Evolutionary conservation across 2,797 vertebrate species (phyloP).

Genomic region (Sebastes baramenuke): DNA sequence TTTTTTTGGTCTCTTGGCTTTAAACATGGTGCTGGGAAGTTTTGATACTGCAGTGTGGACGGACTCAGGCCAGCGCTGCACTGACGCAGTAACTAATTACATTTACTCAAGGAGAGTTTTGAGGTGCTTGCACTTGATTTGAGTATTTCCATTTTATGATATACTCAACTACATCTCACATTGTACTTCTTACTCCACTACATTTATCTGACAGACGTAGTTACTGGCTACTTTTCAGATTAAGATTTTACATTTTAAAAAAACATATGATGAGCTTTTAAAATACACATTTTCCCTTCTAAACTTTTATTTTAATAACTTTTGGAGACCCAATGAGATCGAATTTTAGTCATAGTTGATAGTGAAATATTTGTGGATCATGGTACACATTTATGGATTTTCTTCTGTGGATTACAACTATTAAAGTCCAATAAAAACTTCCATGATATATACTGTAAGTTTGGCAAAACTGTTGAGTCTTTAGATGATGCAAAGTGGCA

Average conservation of each 20-base stretch:
- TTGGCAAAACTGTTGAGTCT: conserved; percentile 8
- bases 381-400: too few relatives aligned
- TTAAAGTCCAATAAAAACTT: too few relatives aligned
- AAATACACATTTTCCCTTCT: background rate
- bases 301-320: background rate
- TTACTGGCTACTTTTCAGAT: background rate
- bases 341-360: too few relatives aligned
- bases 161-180: background rate
- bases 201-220: background rate
- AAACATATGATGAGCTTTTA: background rate
- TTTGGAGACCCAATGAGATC: background rate
- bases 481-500: background rate
- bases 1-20: background rate
- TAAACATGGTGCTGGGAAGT: background rate
- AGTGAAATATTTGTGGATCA: too few relatives aligned
- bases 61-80: background rate
- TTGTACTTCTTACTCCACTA: background rate
- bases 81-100: background rate
- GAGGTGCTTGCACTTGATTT: background rate
- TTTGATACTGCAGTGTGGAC: background rate
- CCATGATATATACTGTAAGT: background rate
- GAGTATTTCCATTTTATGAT: background rate
- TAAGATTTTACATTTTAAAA: background rate
- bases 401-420: too few relatives aligned
- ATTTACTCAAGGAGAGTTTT: background rate